Conservation (phyloP, 2,797 vertebrate species). For the Rhinichthys osculus region DNA sequence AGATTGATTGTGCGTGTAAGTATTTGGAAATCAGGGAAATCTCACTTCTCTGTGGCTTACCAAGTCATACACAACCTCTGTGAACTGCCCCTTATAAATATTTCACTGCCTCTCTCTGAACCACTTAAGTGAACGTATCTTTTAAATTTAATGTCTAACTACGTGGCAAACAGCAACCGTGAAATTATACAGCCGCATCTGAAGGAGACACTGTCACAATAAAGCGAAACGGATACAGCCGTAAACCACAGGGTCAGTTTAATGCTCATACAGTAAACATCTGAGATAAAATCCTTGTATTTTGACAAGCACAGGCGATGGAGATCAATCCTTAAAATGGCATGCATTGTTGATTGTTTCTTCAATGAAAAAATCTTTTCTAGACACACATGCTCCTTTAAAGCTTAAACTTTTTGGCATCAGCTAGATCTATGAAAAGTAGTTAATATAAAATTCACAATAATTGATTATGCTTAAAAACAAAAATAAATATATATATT, state of each 20-base stretch:
- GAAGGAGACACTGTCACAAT: conserved; percentile 46
- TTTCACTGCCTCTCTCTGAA: conserved; percentile 66
- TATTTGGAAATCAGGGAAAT: conserved; percentile 57
- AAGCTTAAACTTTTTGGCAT: not conserved
- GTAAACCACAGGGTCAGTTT: conserved; percentile 48
- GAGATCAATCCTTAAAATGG: conserved; percentile 8
- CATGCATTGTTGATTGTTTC: not conserved
- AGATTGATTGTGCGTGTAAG: not conserved
- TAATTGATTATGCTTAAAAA: not conserved
- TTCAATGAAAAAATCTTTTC: not conserved
- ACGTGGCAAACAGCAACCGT: conserved; percentile 54
- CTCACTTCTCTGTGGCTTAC: conserved; percentile 65
- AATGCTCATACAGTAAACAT: conserved; percentile 35
- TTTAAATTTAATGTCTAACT: conserved; percentile 51
- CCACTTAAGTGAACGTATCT: conserved; percentile 54
- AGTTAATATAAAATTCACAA: not conserved
- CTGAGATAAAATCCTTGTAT: conserved; percentile 26
- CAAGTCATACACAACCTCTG: conserved; percentile 65
- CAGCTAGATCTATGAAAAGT: not conserved
- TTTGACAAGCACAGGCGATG: not conserved
- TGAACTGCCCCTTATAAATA: conserved; percentile 73
- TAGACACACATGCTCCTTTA: not conserved
- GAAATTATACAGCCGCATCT: conserved; percentile 55
- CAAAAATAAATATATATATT: too few relatives aligned
- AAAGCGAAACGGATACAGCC: conserved; percentile 29